Percentiles rank a stretch among this genome's conserved stretches.
Conservation (phyloP, 2,888 invertebrate species). For the Amphipyra tragopoginis region DNA sequence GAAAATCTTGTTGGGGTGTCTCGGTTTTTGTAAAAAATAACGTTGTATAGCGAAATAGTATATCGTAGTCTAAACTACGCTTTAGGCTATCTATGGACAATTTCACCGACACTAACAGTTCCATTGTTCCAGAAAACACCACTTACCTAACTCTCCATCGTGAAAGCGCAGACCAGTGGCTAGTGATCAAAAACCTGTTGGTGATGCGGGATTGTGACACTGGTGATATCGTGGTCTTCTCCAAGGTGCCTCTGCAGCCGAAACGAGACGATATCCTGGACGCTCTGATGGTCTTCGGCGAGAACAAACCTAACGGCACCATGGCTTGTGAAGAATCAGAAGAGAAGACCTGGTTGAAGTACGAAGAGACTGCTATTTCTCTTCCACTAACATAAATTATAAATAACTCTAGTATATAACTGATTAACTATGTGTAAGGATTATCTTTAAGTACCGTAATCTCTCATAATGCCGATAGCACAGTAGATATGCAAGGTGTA, state of each 20-base stretch:
- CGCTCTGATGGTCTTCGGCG: constrained; percentile 63
- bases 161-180: constrained; percentile 71
- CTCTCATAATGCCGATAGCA: too few relatives aligned
- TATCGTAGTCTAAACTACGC: too few relatives aligned
- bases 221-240: constrained; percentile 66
- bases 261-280: constrained; percentile 46
- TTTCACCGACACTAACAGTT: neutral
- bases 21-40: too few relatives aligned
- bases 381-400: neutral
- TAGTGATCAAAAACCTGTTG: constrained; percentile 63
- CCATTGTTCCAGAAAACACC: constrained; percentile 46
- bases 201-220: constrained; percentile 72
- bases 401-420: too few relatives aligned
- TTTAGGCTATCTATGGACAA: too few relatives aligned
- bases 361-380: neutral
- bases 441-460: too few relatives aligned
- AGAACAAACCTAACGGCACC: constrained; percentile 49
- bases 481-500: too few relatives aligned
- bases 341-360: constrained; percentile 19
- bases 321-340: constrained; percentile 49
- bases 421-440: too few relatives aligned
- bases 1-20: too few relatives aligned
- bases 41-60: too few relatives aligned
- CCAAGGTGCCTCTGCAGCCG: constrained; percentile 53
- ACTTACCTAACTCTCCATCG: constrained; percentile 53